Conservation (phyloP, 2,113 vertebrate genomes). For the Ailuropoda melanoleuca region DNA sequence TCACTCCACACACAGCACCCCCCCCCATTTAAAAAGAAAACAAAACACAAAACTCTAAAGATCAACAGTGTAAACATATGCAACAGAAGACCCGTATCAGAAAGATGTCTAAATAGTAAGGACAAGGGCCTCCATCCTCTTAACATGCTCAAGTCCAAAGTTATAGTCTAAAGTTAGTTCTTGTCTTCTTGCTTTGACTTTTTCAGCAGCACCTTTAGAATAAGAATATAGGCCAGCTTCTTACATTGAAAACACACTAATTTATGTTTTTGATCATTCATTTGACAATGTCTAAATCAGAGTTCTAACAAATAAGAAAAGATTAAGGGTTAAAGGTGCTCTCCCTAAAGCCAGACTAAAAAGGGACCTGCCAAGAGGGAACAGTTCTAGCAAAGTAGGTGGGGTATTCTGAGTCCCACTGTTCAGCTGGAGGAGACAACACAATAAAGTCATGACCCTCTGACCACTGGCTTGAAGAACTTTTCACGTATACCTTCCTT, state of each 20-base stretch:
- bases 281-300: not conserved
- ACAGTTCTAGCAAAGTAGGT: not conserved
- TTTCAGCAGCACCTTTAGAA: not conserved
- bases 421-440: not conserved
- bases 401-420: not conserved
- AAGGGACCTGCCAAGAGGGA: not conserved
- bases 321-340: not conserved
- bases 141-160: not conserved
- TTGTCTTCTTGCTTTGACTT: not conserved
- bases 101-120: not conserved
- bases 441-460: not conserved
- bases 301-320: conserved; percentile 12
- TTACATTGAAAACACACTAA: not conserved
- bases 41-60: not conserved
- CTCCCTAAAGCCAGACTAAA: not conserved
- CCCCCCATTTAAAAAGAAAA: conserved; percentile 18
- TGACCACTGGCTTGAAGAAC: not conserved
- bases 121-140: not conserved
- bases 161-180: not conserved
- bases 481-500: not conserved
- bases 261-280: not conserved
- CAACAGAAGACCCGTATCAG: not conserved
- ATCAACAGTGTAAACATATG: not conserved
- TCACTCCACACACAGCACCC: not conserved
- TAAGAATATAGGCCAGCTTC: not conserved